These are phyloP conservation scores for Noctilio leporinus DNA, from an alignment of 2,113 vertebrate species.

Conservation along the genomic window DNA sequence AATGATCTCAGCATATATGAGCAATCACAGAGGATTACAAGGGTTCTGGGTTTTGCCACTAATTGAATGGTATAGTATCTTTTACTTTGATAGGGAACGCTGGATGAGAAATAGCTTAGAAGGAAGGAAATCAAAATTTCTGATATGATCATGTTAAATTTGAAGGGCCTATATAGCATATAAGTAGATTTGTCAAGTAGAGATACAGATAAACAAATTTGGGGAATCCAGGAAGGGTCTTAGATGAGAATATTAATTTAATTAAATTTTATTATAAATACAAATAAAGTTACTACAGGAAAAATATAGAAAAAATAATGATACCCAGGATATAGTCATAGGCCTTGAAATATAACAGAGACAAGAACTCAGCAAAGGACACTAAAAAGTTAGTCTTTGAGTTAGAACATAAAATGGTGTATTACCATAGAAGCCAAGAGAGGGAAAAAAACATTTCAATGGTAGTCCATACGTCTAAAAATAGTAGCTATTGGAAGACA, in stretches of 20 bases:
- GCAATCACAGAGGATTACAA: neutral
- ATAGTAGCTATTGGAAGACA: neutral
- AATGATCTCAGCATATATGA: neutral
- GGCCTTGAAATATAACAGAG: neutral
- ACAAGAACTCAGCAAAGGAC: neutral
- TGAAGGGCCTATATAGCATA: neutral
- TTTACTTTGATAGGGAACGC: neutral
- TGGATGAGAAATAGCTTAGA: neutral
- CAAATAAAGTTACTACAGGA: neutral
- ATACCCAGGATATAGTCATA: neutral
- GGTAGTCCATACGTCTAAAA: neutral
- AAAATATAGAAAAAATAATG: neutral
- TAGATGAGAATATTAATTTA: neutral
- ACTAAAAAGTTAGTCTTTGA: neutral
- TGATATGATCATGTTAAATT: neutral
- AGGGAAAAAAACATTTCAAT: neutral
- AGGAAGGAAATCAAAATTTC: neutral
- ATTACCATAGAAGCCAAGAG: neutral
- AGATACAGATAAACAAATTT: neutral
- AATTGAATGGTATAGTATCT: neutral
- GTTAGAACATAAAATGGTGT: neutral
- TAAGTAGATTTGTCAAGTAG: neutral
- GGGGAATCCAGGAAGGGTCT: neutral
- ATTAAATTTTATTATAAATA: neutral
- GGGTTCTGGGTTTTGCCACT: neutral